These are phyloP conservation scores for Hesperophylax magnus DNA, from an alignment of 1,140 invertebrate genomes.

Conservation along the genomic window DNA sequence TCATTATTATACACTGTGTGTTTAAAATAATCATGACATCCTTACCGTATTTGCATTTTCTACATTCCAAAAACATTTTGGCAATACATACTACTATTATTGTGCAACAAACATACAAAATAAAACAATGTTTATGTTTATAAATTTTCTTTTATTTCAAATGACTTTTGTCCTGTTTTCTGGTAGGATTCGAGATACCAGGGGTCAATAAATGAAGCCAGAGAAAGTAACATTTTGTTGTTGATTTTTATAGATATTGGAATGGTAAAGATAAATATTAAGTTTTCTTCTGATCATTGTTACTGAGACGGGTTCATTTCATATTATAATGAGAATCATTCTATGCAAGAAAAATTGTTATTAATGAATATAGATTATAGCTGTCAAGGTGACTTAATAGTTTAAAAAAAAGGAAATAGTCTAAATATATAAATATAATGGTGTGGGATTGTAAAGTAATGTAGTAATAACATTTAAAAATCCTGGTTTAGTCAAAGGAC, in stretches of 20 bases:
- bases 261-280: slow-evolving; percentile 9
- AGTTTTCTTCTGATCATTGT: slow-evolving; percentile 16
- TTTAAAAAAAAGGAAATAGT: too few species aligned
- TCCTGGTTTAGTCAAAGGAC: too few species aligned
- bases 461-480: too few species aligned
- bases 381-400: slow-evolving; percentile 1
- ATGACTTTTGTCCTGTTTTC: slow-evolving; percentile 35
- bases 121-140: slow-evolving; percentile 31
- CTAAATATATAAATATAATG: too few species aligned
- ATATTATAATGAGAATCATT: background rate
- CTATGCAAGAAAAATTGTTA: background rate
- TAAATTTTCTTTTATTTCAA: slow-evolving; percentile 37
- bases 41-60: too few species aligned
- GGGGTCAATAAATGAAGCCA: slow-evolving; percentile 31
- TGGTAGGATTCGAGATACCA: slow-evolving; percentile 39
- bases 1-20: too few species aligned
- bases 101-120: background rate
- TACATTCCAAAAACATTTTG: too few species aligned
- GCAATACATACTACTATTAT: too few species aligned
- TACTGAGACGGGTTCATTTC: background rate
- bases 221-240: slow-evolving; percentile 5
- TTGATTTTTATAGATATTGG: background rate
- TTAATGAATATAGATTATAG: background rate
- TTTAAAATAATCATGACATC: too few species aligned
- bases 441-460: too few species aligned